A percentile compares a stretch with the other conserved stretches of the same genome.
phyloP scores from a whole-genome alignment of 1,140 invertebrate species.

The Diuraphis noxia region DNA sequence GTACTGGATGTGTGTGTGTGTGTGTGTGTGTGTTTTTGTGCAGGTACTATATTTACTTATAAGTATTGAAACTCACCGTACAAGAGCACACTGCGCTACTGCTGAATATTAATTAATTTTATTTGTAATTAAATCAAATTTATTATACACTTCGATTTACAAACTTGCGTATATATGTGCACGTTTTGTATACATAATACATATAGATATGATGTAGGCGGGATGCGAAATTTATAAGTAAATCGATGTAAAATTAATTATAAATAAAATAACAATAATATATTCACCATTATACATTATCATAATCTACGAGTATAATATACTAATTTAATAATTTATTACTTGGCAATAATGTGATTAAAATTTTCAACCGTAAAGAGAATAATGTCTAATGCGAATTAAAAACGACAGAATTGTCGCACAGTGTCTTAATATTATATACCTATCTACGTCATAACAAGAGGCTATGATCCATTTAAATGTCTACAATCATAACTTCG shows the following conservation, averaged over 20 bases:
- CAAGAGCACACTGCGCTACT: not conserved
- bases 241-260: constrained; percentile 5
- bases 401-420: not conserved
- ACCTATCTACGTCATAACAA: not conserved
- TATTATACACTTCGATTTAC: not conserved
- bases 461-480: not conserved
- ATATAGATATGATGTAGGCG: not conserved
- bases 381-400: not conserved
- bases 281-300: not conserved
- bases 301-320: not conserved
- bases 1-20: too few relatives aligned
- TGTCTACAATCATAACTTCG: not conserved
- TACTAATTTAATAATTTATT: not conserved
- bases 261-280: not conserved
- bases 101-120: constrained; percentile 5
- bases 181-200: not conserved
- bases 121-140: constrained; percentile 4
- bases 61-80: not conserved
- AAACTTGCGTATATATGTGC: not conserved
- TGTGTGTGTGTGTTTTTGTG: not conserved
- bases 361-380: not conserved
- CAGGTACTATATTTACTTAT: too few relatives aligned
- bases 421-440: not conserved
- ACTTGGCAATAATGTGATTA: not conserved
- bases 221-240: not conserved